Evolutionary conservation across 2,888 invertebrate genomes (phyloP), one percentile per base, ranked within the genome.

Genomic region (Papilio demoleus): DNA sequence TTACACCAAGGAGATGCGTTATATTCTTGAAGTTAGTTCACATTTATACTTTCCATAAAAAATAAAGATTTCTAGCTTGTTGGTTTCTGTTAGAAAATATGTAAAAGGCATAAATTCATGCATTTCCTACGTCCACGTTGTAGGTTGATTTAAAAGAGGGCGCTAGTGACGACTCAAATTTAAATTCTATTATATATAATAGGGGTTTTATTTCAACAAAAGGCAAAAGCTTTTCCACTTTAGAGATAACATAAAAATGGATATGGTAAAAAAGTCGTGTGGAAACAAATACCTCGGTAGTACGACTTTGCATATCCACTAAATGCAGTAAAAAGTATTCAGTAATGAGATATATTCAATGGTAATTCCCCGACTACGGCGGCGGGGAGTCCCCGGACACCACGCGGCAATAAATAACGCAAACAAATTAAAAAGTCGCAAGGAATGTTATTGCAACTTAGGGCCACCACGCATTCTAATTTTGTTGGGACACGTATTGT

Each of bases 381-480:
- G 47, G 56, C 42, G 64, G 53, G 58, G 65, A 11, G 34, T 66
- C 71, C 77, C 72, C 64, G 72, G 72, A 71, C 74, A 75, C 77
- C 75, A 70, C 65, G 66, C 71, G 71, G 75, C 79, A 73, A 83
- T 88, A 88, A 88, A 88, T 88, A 86, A 87, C 84, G 70, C 71
- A 78, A 83, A 82, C 83, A 85, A 88, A 88, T 88, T 88, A 89
- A 89, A 88, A 81, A 81, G 76, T 77, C 77, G 69, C 74, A 72
- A 68, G 70, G 71, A 69, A 70, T 71, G 76, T 72, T 76, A 77
- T 74, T 72, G 77, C 77, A 70, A 70, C 66, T 67, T 65, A 53
- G 59, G 60, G 12, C 19, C 12, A 69, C 64, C 65, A 59, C 45
- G 68, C 56, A 34, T 64, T 67, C 62, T 14, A 36, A 56, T 70